Evolutionary conservation across 2,888 invertebrate genomes (phyloP), one percentile per base, ranked within the genome.

Genomic region (Cerceris ruficornis): DNA sequence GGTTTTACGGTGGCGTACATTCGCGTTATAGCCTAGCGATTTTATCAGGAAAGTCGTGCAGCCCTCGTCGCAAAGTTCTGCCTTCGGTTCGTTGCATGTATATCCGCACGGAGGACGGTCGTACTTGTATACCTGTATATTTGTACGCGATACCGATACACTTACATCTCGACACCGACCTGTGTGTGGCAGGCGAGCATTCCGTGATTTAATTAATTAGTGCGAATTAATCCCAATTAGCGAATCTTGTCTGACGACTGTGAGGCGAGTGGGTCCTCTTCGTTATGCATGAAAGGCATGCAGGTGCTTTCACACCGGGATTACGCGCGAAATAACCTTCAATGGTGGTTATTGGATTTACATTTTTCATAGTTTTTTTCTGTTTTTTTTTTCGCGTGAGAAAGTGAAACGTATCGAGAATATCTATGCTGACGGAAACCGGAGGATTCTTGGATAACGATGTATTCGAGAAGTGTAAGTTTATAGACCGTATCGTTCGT

Each of bases 221-320:
- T 81, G 82, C 85, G 85, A 89, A 90, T 90, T 90, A 90, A 89
- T 90, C 88, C 90, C 89, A 90, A 90, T 90, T 90, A 90, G 88
- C 76, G 84, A 83, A 85, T 79, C 88, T 87, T 88, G 89, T 84
- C 83, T 81, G 85, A 84, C 80, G 81, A 85, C 82, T 86, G 81
- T 50, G 80, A 83, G 77, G 61, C 69, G 80, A 81, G 79, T 77
- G 77, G 71, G 69, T 60, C 58, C 84, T 84, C 81, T 79, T 85
- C 85, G 84, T 84, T 82, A 82, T 77, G 70, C 66, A 66, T 75
- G 76, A 85, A 73, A 66, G 76, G 69, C 68, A 59, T 79, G 73
- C 81, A 69, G 72, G 73, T 80, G 80, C 83, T 67, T 81, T 84
- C 77, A 61, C 85, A 83, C 80, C 74, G 72, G 46, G 11, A 46